These are phyloP conservation scores for Rosalia funebris DNA, from an alignment of 2,888 invertebrate species.

Conservation along the genomic window DNA sequence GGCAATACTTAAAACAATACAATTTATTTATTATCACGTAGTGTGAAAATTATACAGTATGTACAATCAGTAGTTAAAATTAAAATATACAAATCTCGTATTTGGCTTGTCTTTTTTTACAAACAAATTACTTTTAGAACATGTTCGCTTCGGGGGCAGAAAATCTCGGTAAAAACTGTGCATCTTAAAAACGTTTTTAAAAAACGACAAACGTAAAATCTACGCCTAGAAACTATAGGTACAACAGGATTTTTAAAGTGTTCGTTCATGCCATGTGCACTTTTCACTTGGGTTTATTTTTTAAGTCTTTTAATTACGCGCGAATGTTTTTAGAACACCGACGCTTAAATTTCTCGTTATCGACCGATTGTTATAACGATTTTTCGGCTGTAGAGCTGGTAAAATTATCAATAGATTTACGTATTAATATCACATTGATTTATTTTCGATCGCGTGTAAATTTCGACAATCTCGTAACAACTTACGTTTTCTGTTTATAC, in stretches of 20 bases:
- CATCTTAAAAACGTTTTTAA: constrained; percentile 27
- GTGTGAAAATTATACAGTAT: constrained; percentile 53
- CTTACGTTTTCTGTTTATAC: not conserved
- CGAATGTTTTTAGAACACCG: constrained; percentile 20
- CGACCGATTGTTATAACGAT: too few relatives aligned
- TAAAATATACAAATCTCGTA: constrained; percentile 48
- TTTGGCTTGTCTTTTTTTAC: constrained; percentile 39
- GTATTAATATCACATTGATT: constrained; percentile 34
- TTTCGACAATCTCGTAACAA: not conserved
- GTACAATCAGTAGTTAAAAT: constrained; percentile 46
- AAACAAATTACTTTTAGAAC: constrained; percentile 48
- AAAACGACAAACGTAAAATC: constrained; percentile 18
- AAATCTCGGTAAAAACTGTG: constrained; percentile 45
- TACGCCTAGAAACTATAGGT: constrained; percentile 27
- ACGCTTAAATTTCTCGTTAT: not conserved
- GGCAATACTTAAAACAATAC: constrained; percentile 42
- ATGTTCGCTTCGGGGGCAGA: constrained; percentile 42
- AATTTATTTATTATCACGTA: constrained; percentile 52
- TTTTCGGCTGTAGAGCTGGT: too few relatives aligned
- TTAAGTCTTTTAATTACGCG: constrained; percentile 28
- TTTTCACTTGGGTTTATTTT: constrained; percentile 30
- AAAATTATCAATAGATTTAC: constrained; percentile 24
- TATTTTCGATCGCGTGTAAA: too few relatives aligned
- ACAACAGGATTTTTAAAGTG: constrained; percentile 27
- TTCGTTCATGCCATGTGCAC: constrained; percentile 28